Evolutionary conservation across 2,888 invertebrate genomes (phyloP).

Genomic region (Helicoverpa assulta): DNA sequence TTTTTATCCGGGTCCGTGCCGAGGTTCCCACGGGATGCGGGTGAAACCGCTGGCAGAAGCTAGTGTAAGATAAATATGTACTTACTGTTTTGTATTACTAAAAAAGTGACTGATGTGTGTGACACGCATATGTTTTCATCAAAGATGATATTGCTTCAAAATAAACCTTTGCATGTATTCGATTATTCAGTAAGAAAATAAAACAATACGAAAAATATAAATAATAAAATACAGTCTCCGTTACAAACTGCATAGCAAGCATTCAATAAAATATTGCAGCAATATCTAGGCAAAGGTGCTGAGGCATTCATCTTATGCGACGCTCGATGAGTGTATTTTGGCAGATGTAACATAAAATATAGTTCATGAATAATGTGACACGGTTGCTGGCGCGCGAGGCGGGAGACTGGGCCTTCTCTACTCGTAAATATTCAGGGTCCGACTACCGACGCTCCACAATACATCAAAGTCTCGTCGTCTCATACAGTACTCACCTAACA

Average conservation of each 20-base stretch:
- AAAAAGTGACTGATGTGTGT: too few relatives aligned
- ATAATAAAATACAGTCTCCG: background rate
- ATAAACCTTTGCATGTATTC: too few relatives aligned
- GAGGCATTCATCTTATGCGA: conserved; percentile 52
- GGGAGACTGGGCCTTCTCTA: conserved; percentile 65
- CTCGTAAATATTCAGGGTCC: conserved; percentile 86
- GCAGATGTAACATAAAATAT: conserved; percentile 75
- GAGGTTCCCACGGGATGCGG: too few relatives aligned
- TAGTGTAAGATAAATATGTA: too few relatives aligned
- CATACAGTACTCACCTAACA: conserved; percentile 66
- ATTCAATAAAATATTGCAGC: conserved; percentile 26
- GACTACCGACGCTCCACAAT: conserved; percentile 77
- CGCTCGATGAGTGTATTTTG: conserved; percentile 68
- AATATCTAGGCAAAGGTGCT: conserved; percentile 44
- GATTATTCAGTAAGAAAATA: background rate
- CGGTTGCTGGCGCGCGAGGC: conserved; percentile 65
- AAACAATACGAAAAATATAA: background rate
- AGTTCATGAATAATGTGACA: conserved; percentile 83
- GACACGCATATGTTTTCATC: background rate
- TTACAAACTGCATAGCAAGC: conserved; percentile 16
- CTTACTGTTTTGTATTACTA: too few relatives aligned
- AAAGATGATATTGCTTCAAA: background rate
- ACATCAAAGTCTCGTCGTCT: conserved; percentile 82
- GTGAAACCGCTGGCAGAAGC: too few relatives aligned
- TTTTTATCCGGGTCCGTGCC: too few relatives aligned